Conservation (phyloP, 2,113 vertebrate species). For the Microcebus murinus region DNA sequence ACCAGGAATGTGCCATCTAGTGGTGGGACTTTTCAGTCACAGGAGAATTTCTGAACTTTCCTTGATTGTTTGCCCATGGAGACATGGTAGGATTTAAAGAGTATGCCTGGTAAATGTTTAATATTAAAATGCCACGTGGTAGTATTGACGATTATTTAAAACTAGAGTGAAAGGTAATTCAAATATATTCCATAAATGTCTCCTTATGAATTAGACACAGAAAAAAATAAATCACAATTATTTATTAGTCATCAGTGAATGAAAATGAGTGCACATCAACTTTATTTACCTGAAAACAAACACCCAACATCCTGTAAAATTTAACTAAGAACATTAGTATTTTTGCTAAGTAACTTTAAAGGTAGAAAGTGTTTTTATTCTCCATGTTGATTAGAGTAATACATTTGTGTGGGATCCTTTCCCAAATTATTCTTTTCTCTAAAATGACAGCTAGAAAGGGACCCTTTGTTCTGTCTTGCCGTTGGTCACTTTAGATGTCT, state of each 20-base stretch:
- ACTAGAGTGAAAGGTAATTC: background rate
- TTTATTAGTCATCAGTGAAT: conserved; percentile 29
- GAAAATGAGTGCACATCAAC: background rate
- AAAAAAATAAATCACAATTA: background rate
- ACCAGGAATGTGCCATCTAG: background rate
- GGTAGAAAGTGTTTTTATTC: conserved; percentile 45
- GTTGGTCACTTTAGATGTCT: conserved; percentile 62
- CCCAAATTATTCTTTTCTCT: conserved; percentile 29
- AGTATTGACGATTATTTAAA: background rate
- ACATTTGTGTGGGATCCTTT: background rate
- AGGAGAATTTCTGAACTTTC: background rate
- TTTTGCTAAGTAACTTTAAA: background rate
- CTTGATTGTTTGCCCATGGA: background rate
- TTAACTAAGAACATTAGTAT: conserved; percentile 16
- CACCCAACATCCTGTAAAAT: conserved; percentile 12
- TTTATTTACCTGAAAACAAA: conserved; percentile 57
- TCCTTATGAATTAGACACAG: background rate
- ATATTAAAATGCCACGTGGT: background rate
- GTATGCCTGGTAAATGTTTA: background rate
- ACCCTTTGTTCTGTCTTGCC: conserved; percentile 56
- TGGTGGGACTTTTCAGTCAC: background rate
- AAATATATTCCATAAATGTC: background rate
- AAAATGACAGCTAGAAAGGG: conserved; percentile 42
- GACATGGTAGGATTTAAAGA: background rate
- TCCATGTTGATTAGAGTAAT: background rate